Evolutionary conservation across 2,888 invertebrate species (phyloP), one percentile per base, ranked within the genome.

Genomic region (Hirtodrosophila duncani): DNA sequence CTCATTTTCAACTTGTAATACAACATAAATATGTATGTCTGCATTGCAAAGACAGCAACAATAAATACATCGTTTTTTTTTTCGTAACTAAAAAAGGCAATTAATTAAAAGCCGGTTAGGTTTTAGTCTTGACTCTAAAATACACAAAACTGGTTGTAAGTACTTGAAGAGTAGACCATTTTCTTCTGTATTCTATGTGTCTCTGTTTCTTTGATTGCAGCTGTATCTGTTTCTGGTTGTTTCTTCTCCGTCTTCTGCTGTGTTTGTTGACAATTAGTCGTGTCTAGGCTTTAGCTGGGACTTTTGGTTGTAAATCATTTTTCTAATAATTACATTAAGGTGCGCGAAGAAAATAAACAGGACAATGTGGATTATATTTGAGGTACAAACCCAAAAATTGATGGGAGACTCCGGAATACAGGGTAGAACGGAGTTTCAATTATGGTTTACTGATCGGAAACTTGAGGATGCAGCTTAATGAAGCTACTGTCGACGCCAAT

Each of bases 81-180:
- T n/a, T n/a, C n/a, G n/a, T n/a, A 67, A 65, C 83, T 77, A 66
- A 81, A 82, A 81, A 82, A 83, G 82, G 82, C 70, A 81, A 81
- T 83, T 83, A 82, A 81, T 83, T 83, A 78, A 72, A 81, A 78
- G 75, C 78, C 68, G 67, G 81, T 72, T 66, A 62, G 29, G 29
- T 21, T 63, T 67, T 51, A 39, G 49, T 46, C 51, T 44, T 59
- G 48, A 51, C 44, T 30, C 34, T 50, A 48, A 39, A 49, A 57
- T 56, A 61, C 44, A 42, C 34, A 39, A 71, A 71, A 77, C 72
- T 72, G 72, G 74, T 78, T 71, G 57, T 39, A 50, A 63, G 51
- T 56, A 58, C 33, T 27, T 38, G 52, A 48, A 38, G 52, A 31
- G 23, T 29, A 37, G 23, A 18, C 3, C 27, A 7, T 3, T 31